Conservation (phyloP, 2,797 vertebrate species). For the Poecilia wingei region DNA sequence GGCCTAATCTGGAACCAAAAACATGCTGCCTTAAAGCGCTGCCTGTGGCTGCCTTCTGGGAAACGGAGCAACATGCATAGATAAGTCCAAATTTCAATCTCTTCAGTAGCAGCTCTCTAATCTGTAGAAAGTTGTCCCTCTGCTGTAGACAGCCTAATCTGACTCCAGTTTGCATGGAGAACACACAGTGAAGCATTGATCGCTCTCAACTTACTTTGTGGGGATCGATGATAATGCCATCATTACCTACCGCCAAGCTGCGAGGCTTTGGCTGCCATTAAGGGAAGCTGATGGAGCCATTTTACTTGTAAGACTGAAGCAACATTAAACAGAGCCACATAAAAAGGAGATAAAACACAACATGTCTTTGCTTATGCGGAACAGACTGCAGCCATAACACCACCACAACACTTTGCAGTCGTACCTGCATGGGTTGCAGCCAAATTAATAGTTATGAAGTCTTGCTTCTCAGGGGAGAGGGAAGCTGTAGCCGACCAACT, state of each 20-base stretch:
- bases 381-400: constrained; percentile 14
- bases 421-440: constrained; percentile 10
- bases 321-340: constrained; percentile 1
- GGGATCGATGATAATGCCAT: constrained; percentile 64
- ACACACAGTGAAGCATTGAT: constrained; percentile 54
- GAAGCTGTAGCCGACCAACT: constrained; percentile 32
- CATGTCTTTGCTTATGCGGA: constrained; percentile 24
- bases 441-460: constrained; percentile 27
- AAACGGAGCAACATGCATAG: constrained; percentile 19
- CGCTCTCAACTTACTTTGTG: constrained; percentile 40
- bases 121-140: constrained; percentile 50
- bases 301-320: constrained; percentile 23
- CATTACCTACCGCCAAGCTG: constrained; percentile 44
- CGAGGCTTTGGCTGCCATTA: constrained; percentile 42
- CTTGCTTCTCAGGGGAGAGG: constrained; percentile 31
- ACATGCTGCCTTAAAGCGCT: constrained; percentile 54
- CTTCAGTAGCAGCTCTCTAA: constrained; percentile 46
- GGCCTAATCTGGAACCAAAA: constrained; percentile 66
- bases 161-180: constrained; percentile 38
- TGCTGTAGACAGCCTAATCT: constrained; percentile 37
- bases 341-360: constrained; percentile 5
- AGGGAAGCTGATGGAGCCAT: constrained; percentile 20
- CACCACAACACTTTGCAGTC: neutral
- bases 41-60: constrained; percentile 26
- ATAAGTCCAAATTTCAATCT: constrained; percentile 47